phyloP scores from a whole-genome alignment of 2,888 invertebrate genomes.

The Synanthedon tipuliformis region DNA sequence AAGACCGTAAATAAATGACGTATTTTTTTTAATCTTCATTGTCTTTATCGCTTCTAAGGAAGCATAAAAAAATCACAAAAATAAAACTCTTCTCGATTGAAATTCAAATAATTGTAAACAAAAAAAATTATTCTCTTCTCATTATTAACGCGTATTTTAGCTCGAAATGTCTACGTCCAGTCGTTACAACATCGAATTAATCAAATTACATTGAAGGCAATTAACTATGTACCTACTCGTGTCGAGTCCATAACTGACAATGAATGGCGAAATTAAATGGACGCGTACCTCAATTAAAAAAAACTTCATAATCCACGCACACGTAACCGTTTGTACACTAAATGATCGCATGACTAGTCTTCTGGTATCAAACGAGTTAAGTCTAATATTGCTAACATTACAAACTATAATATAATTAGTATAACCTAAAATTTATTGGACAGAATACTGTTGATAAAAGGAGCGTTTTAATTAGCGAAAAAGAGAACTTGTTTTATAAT shows the following conservation, averaged over 20 bases:
- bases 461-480: no score
- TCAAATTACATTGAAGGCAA: not conserved
- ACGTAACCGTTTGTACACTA: not conserved
- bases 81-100: no score
- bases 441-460: slow-evolving; percentile 9
- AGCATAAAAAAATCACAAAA: no score
- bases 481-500: no score
- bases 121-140: no score
- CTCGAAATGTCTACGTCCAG: no score
- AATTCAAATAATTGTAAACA: no score
- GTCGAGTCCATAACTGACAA: not conserved
- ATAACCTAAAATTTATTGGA: slow-evolving; percentile 14
- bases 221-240: not conserved
- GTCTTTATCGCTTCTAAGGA: no score
- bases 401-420: not conserved
- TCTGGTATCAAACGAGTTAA: slow-evolving; percentile 17
- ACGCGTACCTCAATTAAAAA: not conserved
- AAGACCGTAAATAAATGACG: no score
- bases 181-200: not conserved
- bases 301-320: not conserved
- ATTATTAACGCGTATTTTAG: no score
- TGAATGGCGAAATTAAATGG: not conserved
- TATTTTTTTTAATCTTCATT: no score
- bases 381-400: slow-evolving; percentile 2
- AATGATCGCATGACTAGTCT: slow-evolving; percentile 27